A percentile compares a stretch with the other conserved stretches of the same genome.
Conservation (phyloP, 2,888 invertebrate genomes). For the Sussaba pulchella region DNA sequence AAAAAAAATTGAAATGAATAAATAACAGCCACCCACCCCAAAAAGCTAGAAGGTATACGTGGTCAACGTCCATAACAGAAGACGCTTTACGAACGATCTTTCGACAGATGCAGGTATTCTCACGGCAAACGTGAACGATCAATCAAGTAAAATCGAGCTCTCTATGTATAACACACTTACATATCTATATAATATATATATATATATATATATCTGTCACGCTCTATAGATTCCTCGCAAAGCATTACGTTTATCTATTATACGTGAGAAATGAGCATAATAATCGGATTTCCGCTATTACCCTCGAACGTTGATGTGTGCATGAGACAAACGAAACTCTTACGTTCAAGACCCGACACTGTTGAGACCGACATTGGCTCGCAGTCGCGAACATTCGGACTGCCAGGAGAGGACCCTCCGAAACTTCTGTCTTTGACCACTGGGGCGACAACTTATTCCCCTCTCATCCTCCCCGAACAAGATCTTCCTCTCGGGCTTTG, state of each 20-base stretch:
- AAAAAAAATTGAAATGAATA: too few species aligned
- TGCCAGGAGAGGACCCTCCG: conserved; percentile 42
- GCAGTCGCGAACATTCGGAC: too few species aligned
- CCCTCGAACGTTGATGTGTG: too few species aligned
- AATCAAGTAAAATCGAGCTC: conserved; percentile 42
- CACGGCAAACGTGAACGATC: conserved; percentile 51
- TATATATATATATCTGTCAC: neutral
- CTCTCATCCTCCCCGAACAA: conserved; percentile 10
- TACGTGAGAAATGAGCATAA: neutral
- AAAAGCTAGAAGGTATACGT: conserved; percentile 17
- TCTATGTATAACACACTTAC: conserved; percentile 26
- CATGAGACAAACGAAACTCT: conserved; percentile 21
- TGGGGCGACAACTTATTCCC: conserved; percentile 59
- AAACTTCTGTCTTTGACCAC: conserved; percentile 69
- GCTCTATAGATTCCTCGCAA: conserved; percentile 23
- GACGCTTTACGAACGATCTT: conserved; percentile 30
- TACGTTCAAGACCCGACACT: too few species aligned
- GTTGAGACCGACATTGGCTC: too few species aligned
- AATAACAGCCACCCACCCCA: neutral
- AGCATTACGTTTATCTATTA: conserved; percentile 26
- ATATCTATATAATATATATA: too few species aligned
- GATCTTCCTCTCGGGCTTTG: conserved; percentile 4
- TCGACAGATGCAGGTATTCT: conserved; percentile 54
- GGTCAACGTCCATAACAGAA: conserved; percentile 8
- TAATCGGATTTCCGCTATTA: conserved; percentile 43